Conservation (phyloP, 2,888 invertebrate species). For the Brassicogethes aeneus region DNA sequence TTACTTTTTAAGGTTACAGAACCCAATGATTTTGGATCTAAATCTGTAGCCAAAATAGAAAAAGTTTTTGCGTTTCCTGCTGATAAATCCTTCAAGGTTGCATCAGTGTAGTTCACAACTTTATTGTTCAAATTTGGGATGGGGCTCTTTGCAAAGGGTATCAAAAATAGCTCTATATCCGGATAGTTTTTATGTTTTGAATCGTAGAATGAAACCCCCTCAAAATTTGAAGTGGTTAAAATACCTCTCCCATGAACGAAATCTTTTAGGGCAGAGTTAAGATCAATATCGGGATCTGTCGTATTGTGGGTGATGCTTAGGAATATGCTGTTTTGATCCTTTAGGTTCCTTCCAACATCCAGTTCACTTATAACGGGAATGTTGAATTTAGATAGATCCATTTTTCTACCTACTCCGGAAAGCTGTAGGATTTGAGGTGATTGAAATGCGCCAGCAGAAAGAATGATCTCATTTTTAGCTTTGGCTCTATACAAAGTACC, state of each 20-base stretch:
- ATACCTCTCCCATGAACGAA: not conserved
- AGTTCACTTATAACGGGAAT: not conserved
- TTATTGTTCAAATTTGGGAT: no score
- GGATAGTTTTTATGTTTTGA: not conserved
- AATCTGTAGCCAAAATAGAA: not conserved
- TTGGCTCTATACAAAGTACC: not conserved
- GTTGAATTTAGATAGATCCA: not conserved
- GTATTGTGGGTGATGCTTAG: no score
- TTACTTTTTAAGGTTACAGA: not conserved
- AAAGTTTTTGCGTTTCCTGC: not conserved
- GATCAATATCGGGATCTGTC: no score
- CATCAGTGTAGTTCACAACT: not conserved
- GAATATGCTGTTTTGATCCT: no score
- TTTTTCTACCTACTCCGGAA: not conserved
- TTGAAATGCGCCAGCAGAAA: not conserved
- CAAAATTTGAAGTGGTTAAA: not conserved
- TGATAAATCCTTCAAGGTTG: not conserved
- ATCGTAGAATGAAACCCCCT: not conserved
- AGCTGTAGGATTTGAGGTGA: not conserved
- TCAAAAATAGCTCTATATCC: not conserved
- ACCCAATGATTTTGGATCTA: not conserved
- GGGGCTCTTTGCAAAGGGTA: no score
- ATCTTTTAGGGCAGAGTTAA: not conserved
- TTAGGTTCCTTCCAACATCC: not conserved
- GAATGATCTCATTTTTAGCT: constrained; percentile 1